Evolutionary conservation across 1,140 invertebrate species (phyloP).

Genomic region (Agrypnia vestita): DNA sequence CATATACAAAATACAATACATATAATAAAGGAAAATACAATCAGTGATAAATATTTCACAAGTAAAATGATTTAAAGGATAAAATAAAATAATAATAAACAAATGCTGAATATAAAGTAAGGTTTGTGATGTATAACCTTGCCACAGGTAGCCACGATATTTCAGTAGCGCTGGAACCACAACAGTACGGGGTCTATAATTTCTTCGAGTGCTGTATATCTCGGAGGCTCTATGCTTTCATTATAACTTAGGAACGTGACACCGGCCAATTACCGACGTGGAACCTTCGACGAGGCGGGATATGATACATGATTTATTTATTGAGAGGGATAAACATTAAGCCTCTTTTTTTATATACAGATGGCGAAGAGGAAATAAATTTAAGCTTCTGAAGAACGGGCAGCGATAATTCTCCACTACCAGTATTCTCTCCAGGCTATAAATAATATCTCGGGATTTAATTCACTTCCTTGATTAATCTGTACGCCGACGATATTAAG

Average conservation of each 20-base stretch:
- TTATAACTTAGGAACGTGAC: constrained; percentile 15
- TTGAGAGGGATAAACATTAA: constrained; percentile 6
- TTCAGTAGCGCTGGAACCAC: no score
- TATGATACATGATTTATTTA: constrained; percentile 24
- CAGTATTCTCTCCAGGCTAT: neutral
- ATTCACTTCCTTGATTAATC: neutral
- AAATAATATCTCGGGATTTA: neutral
- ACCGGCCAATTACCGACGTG: constrained; percentile 5
- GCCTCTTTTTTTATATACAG: neutral
- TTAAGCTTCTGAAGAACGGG: constrained; percentile 17
- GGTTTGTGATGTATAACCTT: no score
- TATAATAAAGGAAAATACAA: no score
- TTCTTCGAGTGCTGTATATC: neutral
- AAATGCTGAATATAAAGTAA: no score
- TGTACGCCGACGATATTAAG: no score
- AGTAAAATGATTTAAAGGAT: no score
- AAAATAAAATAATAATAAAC: no score
- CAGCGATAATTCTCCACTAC: neutral
- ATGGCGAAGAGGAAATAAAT: neutral
- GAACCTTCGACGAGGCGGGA: neutral
- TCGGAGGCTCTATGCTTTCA: constrained; percentile 6
- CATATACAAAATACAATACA: no score
- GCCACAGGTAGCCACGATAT: no score
- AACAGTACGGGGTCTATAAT: no score
- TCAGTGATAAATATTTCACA: no score